Base-by-base conservation (phyloP, 2,797 vertebrate species). In the Neosilurus hyrtlii region DNA sequence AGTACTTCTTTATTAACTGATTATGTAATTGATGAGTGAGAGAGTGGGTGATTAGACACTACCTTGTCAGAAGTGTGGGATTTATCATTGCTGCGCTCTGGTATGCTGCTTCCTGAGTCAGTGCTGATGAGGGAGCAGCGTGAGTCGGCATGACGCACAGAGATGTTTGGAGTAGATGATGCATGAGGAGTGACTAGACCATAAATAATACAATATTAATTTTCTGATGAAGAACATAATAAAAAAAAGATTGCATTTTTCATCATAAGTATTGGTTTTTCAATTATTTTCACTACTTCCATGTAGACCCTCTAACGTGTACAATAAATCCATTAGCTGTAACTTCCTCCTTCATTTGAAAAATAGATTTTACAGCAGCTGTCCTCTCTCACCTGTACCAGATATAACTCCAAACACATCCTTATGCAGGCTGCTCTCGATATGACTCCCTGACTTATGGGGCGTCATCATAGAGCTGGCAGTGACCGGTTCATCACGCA, bases 321-420 rank as follows among this genome's bases (percentile, higher is more conserved):
- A 54, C n/a, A 16, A 43, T 51, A n/a, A 11, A n/a, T 71, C 11
- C n/a, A 52, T 26, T 72, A 24, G 49, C 22, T 54, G 16, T 72
- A 11, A 71, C 22, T 14, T 52, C 51, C 14, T 54, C 10, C 54
- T 26, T 16, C n/a, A 20, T 73, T 73, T 73, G 51, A 26, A 73
- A 73, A 57, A 30, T 26, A 73, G 57, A 76, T 4, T 16, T 26
- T 9, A 74, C 2, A 24, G 10, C 54, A 37, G 59, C 4, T 72
- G 12, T 52, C 9, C 37, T 65, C 61, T 26, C 90, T 89, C 81
- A 99, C 97, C 95, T 73, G 97, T 96, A 90, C 97, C 97, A n/a
- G 98, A 99, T 83, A 99, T 99, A 80, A 93, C 97, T 37, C 97
- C 97, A 89, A 99, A 95, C 8, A 99, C 92, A 82, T 99, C 98